A percentile compares a stretch with the other conserved stretches of the same genome.
phyloP scores from a whole-genome alignment of 1,140 invertebrate genomes.

The Luehdorfia chinensis region DNA sequence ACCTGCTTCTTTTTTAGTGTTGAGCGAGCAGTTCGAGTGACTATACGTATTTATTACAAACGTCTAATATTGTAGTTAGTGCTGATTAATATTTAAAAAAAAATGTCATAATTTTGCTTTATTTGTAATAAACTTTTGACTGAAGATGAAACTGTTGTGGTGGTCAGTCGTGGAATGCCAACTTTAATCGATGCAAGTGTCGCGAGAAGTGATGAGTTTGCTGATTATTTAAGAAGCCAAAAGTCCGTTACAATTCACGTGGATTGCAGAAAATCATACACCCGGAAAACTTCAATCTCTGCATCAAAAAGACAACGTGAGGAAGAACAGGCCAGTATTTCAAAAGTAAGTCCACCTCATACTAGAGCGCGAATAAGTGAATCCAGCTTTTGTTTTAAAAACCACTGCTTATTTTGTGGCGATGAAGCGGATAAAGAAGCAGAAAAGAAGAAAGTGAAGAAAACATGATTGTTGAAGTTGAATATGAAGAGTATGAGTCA shows the following conservation, averaged over 20 bases:
- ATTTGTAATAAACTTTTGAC: constrained; percentile 20
- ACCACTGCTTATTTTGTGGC: constrained; percentile 44
- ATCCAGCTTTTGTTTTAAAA: constrained; percentile 39
- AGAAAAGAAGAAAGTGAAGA: too few relatives aligned
- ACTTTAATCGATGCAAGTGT: constrained; percentile 29
- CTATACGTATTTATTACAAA: too few relatives aligned
- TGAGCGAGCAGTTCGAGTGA: constrained; percentile 24
- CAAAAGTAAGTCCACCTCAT: constrained; percentile 29
- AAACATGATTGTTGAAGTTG: too few relatives aligned
- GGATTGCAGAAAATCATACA: constrained; percentile 20
- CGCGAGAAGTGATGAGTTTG: constrained; percentile 24
- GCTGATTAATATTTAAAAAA: not conserved
- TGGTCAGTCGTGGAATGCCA: constrained; percentile 25
- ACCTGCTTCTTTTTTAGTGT: constrained; percentile 10
- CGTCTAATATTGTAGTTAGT: not conserved
- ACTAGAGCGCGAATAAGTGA: constrained; percentile 34
- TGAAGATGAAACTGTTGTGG: constrained; percentile 24
- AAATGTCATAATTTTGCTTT: not conserved
- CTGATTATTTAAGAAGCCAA: constrained; percentile 24
- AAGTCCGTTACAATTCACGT: constrained; percentile 28
- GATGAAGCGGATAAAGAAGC: constrained; percentile 33
- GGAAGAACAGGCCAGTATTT: constrained; percentile 32
- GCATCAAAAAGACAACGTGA: constrained; percentile 30
- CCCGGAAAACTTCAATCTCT: constrained; percentile 25
- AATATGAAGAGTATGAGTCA: too few relatives aligned